Evolutionary conservation across 2,113 vertebrate species (phyloP).

Genomic region (Gallinago jamesoni): DNA sequence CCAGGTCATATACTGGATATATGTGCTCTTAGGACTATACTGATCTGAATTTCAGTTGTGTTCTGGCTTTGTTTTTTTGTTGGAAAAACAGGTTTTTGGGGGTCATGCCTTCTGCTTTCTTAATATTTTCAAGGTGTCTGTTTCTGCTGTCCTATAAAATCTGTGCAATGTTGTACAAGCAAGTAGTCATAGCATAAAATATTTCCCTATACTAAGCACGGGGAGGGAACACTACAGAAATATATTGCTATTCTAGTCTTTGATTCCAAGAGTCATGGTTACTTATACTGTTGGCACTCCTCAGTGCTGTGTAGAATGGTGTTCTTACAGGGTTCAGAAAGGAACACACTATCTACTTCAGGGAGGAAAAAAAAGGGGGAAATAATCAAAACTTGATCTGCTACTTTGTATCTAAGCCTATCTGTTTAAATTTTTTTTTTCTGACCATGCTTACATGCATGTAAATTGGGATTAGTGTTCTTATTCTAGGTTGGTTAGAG

Average conservation of each 20-base stretch:
- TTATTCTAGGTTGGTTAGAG: not conserved
- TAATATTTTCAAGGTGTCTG: not conserved
- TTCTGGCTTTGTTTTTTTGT: not conserved
- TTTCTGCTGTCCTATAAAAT: not conserved
- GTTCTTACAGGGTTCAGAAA: not conserved
- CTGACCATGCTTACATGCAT: not conserved
- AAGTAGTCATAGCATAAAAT: not conserved
- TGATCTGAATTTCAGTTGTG: not conserved
- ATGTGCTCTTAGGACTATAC: not conserved
- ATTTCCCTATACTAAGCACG: not conserved
- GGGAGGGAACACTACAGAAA: not conserved
- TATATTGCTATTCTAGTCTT: not conserved
- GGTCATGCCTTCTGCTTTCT: not conserved
- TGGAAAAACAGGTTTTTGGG: not conserved
- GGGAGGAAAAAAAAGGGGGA: not conserved
- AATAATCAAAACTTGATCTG: not conserved
- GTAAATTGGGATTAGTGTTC: not conserved
- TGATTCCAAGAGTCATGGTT: not conserved
- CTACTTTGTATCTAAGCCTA: not conserved
- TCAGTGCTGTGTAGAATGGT: not conserved
- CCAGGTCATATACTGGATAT: not conserved
- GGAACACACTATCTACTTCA: not conserved
- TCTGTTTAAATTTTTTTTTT: not conserved
- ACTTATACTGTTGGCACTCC: not conserved
- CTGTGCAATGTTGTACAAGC: not conserved